A percentile compares a stretch with the other conserved stretches of the same genome.
Evolutionary conservation across 2,888 invertebrate species (phyloP).

Genomic region (Lydus trimaculatus): DNA sequence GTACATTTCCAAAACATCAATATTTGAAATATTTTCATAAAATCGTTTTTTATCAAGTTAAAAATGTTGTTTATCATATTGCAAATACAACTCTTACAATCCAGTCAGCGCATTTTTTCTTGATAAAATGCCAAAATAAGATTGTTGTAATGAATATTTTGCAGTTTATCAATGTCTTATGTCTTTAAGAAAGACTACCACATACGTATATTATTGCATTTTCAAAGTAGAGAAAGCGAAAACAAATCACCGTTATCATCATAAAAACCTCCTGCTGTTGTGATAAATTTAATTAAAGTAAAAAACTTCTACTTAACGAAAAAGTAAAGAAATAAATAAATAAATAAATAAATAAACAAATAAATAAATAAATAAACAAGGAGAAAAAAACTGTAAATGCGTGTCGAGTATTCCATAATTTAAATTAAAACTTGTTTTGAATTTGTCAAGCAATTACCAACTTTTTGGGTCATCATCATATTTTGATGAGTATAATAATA

Average conservation of each 20-base stretch:
- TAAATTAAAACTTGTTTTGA: conserved; percentile 30
- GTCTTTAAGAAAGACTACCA: neutral
- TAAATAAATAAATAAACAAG: neutral
- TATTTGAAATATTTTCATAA: neutral
- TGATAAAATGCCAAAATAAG: conserved; percentile 2
- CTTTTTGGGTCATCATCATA: conserved; percentile 22
- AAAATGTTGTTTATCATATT: neutral
- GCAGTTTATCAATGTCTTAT: neutral
- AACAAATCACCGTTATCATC: neutral
- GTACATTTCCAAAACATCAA: neutral
- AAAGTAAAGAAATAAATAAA: neutral
- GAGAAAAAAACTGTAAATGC: neutral
- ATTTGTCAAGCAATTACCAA: conserved; percentile 32
- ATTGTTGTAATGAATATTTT: neutral
- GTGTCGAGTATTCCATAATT: conserved; percentile 14
- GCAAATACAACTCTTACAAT: neutral
- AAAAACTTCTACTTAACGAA: neutral
- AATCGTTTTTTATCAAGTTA: neutral
- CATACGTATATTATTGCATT: neutral
- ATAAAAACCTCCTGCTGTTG: conserved; percentile 4
- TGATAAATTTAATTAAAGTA: conserved; percentile 9
- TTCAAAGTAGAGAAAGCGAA: neutral
- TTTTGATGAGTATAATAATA: neutral
- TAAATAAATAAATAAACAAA: neutral
- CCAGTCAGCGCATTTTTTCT: neutral